Conservation (phyloP, 2,888 invertebrate genomes). For the Drosophila vallismaia region DNA sequence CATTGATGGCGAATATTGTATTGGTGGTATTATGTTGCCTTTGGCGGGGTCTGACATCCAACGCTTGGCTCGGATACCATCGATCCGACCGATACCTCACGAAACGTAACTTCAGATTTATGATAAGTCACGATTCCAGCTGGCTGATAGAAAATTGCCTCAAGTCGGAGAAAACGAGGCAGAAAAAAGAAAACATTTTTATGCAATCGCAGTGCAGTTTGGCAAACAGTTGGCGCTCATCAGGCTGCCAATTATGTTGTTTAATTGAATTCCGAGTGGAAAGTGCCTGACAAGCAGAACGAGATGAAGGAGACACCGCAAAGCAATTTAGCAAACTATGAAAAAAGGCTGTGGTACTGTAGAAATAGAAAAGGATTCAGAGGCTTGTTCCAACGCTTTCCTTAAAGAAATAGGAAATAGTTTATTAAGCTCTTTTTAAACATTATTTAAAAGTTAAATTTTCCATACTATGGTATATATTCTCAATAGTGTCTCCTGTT, state of each 20-base stretch:
- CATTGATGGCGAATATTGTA: conserved; percentile 41
- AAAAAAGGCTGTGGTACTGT: background rate
- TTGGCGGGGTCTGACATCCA: conserved; percentile 44
- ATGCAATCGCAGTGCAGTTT: conserved; percentile 45
- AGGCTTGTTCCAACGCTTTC: background rate
- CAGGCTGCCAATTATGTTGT: conserved; percentile 66
- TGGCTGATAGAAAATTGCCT: conserved; percentile 21
- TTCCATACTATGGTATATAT: too few species aligned
- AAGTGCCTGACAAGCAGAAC: conserved; percentile 30
- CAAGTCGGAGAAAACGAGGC: background rate
- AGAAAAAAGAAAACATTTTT: conserved; percentile 22
- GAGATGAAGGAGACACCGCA: conserved; percentile 32
- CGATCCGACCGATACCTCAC: conserved; percentile 1
- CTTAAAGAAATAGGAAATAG: background rate
- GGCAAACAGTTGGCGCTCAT: conserved; percentile 47
- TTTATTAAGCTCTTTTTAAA: background rate
- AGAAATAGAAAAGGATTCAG: background rate
- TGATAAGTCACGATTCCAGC: conserved; percentile 71
- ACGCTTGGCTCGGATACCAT: conserved; percentile 40
- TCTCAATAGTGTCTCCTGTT: background rate
- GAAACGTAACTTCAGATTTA: conserved; percentile 60
- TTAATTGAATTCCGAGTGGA: conserved; percentile 64
- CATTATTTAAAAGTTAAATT: background rate
- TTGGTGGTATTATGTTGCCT: conserved; percentile 24
- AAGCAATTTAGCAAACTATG: conserved; percentile 34